Base-by-base conservation (phyloP, 64 coral and sea anemone genomes). In the Orbicella faveolata region DNA sequence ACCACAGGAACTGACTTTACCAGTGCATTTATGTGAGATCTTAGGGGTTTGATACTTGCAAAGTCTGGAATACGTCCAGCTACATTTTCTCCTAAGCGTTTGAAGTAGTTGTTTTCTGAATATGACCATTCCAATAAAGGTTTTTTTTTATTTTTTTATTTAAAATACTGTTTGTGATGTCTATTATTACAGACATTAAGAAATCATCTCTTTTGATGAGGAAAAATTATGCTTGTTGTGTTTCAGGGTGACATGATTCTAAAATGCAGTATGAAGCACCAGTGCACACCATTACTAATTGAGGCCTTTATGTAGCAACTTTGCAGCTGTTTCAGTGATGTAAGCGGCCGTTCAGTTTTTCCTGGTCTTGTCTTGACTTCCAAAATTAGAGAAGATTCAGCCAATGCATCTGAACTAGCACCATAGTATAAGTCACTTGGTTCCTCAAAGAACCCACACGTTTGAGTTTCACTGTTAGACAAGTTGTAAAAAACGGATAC, bases 171-270 rank as follows among this genome's bases (percentile, higher is more conserved):
- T 48, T 48, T 0, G 44, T 48, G 44, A 48, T 48, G 44, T 41
- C 39, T 41, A 30, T 30, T 30, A 30, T 30, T 0, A 30, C 4
- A 41, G 2, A 48, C 4, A 41, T 41, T 41, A 48, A 48, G 44
- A 48, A 4, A 48, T 48, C 44, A 6, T 5, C 44, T 48, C 44
- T 48, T 48, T 48, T 6, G 44, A 48, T 6, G 5, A 6, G 44
- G 44, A 48, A 48, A 48, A 48, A 48, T 3, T 1, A 48, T 48
- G 44, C 44, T 67, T 83, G 77, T 63, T 92, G 62, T 75, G 83
- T 87, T 92, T 92, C 90, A 57, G 90, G 90, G 51, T 92, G 90
- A 74, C 87, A 80, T 34, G 75, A 92, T 87, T 87, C 76, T 33
- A 92, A 75, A 79, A 87, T 92, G 70, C 81, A 78, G 63, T 92